Evolutionary conservation across 2,888 invertebrate genomes (phyloP), one percentile per base, ranked within the genome.

Genomic region (Brachylomia viminalis): DNA sequence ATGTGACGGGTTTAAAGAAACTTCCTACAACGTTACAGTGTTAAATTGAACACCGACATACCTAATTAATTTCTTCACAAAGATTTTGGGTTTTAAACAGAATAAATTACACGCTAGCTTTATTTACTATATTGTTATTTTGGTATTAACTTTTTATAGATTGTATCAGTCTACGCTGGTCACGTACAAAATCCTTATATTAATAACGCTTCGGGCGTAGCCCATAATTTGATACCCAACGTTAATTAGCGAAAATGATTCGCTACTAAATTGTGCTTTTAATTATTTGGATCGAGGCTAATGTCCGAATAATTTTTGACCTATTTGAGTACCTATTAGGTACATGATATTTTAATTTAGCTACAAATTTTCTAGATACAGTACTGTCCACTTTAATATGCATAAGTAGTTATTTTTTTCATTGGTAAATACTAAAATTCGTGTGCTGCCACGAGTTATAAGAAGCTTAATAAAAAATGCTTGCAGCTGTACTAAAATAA

Each of bases 191-290:
- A 49, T 10, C 80, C 78, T 80, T 68, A 80, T 20, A 45, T 68
- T 47, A 23, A 64, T 61, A 64, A 27, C 47, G 47, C 58, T 59
- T 54, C 66, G 52, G 54, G 67, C 52, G 42, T 62, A 52, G 33
- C 67, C 27, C 56, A 47, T 75, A 74, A 85, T 72, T 76, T 82
- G 52, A 59, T 74, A 54, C 52, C 61, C 33, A 52, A 70, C 75
- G 38, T 76, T 83, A 83, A 79, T 86, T 86, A 78, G 52, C 66
- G 42, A 75, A 77, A 67, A 80, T 76, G 8, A 72, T 76, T 70
- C 52, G 54, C 17, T 73, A 72, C 27, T 74, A 62, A 76, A 84
- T 71, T 77, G 30, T 30, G 77, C 83, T 71, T 82, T 80, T 77
- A 82, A 82, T 79, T 72, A 79, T 82, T 77, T 67, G 30, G 15